phyloP scores from a whole-genome alignment of 2,113 vertebrate genomes.

The Trematocara zebra region DNA sequence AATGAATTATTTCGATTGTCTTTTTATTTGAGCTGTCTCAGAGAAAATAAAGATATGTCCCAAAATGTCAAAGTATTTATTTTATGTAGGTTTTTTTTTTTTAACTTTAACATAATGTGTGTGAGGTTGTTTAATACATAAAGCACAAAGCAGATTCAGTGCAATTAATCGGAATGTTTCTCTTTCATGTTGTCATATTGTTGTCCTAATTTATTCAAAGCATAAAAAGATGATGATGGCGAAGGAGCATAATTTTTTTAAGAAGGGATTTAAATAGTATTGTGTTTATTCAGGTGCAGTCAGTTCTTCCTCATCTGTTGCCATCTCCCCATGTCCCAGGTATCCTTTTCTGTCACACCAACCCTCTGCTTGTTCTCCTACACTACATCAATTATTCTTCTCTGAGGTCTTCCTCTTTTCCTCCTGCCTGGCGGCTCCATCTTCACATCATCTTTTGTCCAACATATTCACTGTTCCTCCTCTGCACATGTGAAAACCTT shows the following conservation, averaged over 20 bases:
- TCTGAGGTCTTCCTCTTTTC: not conserved
- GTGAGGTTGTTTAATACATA: not conserved
- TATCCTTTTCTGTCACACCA: not conserved
- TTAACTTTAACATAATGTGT: not conserved
- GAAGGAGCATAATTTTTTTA: not conserved
- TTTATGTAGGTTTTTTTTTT: not conserved
- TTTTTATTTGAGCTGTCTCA: not conserved
- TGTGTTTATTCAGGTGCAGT: not conserved
- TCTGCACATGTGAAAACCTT: not conserved
- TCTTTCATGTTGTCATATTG: not conserved
- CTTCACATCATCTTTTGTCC: not conserved
- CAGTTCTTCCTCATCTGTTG: not conserved
- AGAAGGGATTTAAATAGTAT: not conserved
- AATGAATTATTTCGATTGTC: not conserved
- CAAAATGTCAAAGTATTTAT: not conserved
- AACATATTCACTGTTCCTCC: not conserved
- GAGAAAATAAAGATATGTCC: not conserved
- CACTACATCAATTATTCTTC: not conserved
- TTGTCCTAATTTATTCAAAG: not conserved
- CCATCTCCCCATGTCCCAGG: not conserved
- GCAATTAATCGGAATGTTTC: not conserved
- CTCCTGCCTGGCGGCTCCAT: not conserved
- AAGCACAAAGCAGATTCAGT: not conserved
- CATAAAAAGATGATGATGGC: not conserved
- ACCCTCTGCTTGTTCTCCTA: accelerated